Base-by-base conservation (phyloP, 2,113 vertebrate genomes). In the Delphinapterus leucas region DNA sequence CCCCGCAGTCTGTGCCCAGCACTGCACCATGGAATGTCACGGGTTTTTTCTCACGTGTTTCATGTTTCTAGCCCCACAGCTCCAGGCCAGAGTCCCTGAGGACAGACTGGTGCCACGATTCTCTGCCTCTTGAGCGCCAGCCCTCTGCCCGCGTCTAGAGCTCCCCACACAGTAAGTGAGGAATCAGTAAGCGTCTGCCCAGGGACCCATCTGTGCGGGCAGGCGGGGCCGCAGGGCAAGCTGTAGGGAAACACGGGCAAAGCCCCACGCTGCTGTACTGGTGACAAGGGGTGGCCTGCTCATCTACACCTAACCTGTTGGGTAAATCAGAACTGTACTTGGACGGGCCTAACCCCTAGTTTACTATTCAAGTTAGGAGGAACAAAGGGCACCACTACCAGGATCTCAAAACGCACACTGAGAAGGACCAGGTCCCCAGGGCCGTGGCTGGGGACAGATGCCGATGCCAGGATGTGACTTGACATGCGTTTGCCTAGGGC, bases 11-110 rank as follows among this genome's bases (percentile, higher is more conserved):
- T 38, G 26, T 10, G 33, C 13, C 31, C 44, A 61, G 33, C 41
- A 60, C 47, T 0, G 0, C 25, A 13, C 49, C 49, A 67, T 11
- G 0, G 0, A 3, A 53, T 2, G 44, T 6, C 77, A 58, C 9
- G 25, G 25, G 65, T 20, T 67, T 55, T n/a, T 70, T 82, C 47
- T n/a, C 71, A 44, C 1, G 6, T 15, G 15, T n/a, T 58, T 36
- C 13, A 6, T 1, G 18, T 47, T 38, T 76, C 90, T 36, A 53
- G 41, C 65, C 44, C 61, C 12, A 80, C 33, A 79, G 88, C 13
- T 36, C 14, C 77, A 21, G 9, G 31, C 14, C n/a, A 14, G 36
- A 44, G 81, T 38, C 86, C 49, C 3, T 21, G 77, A 63, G 44
- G 88, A 60, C 47, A 61, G 67, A 4, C 26, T 25, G 6, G 26